phyloP scores from a whole-genome alignment of 2,113 vertebrate genomes.

The Tragelaphus scriptus region DNA sequence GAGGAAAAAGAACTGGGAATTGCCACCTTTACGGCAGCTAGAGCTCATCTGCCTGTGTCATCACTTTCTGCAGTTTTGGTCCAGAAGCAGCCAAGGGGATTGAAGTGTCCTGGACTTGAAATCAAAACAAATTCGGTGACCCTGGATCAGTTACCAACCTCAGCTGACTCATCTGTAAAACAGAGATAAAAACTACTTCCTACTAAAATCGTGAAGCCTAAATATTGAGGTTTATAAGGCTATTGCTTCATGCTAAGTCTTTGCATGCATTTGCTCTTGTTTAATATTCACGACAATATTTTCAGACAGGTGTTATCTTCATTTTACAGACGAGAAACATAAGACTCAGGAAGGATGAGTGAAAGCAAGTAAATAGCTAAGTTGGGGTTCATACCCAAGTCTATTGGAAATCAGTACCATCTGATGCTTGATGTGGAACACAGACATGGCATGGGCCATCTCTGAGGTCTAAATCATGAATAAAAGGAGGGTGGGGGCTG shows the following conservation, averaged over 20 bases:
- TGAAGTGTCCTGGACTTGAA: background rate
- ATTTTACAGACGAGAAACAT: constrained; percentile 19
- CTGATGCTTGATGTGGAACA: background rate
- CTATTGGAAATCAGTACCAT: background rate
- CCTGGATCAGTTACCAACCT: background rate
- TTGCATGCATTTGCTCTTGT: background rate
- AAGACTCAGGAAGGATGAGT: background rate
- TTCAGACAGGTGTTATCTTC: background rate
- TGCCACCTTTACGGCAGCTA: background rate
- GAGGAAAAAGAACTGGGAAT: background rate
- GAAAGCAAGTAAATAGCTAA: background rate
- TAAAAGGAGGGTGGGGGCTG: background rate
- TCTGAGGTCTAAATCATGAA: background rate
- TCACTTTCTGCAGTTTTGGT: background rate
- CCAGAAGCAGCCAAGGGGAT: background rate
- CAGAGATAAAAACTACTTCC: background rate
- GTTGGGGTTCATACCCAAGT: background rate
- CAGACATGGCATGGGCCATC: background rate
- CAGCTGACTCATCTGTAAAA: background rate
- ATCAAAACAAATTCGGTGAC: background rate
- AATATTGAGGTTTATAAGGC: background rate
- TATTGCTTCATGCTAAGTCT: background rate
- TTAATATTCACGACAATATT: background rate
- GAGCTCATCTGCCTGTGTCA: background rate
- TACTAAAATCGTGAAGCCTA: background rate